phyloP scores from a whole-genome alignment of 2,888 invertebrate species.

The Hirtodrosophila trivittata region DNA sequence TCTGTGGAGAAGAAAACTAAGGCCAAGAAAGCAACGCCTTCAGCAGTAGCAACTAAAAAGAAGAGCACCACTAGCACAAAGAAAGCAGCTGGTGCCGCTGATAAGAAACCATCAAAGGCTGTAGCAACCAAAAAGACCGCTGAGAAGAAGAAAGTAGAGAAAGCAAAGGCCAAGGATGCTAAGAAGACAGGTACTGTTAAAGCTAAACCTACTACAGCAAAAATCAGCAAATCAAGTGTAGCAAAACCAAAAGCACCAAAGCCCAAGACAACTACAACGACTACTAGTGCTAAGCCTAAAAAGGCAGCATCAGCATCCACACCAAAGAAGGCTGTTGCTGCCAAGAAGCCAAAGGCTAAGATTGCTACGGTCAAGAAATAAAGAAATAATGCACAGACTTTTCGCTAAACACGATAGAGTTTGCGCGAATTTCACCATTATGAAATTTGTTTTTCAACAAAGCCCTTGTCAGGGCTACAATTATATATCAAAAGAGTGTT shows the following conservation, averaged over 20 bases:
- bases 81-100: conserved; percentile 26
- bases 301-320: conserved; percentile 31
- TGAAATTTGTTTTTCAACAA: conserved; percentile 6
- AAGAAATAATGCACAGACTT: no score
- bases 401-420: no score
- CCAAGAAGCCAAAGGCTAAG: conserved; percentile 48
- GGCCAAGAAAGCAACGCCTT: conserved; percentile 18
- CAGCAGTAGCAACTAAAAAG: conserved; percentile 21
- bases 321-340: conserved; percentile 32
- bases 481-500: conserved; percentile 10
- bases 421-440: conserved; percentile 9
- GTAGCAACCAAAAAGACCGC: conserved; percentile 38
- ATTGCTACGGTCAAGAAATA: conserved; percentile 35
- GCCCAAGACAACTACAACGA: conserved; percentile 38
- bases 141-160: conserved; percentile 44
- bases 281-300: conserved; percentile 31
- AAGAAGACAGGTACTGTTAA: conserved; percentile 45
- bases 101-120: conserved; percentile 38
- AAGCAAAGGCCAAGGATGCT: conserved; percentile 46
- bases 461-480: conserved; percentile 34
- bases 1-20: conserved; percentile 39
- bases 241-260: conserved; percentile 38
- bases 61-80: conserved; percentile 21
- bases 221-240: conserved; percentile 26
- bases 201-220: conserved; percentile 38